phyloP scores from a whole-genome alignment of 1,140 invertebrate species.

The Diorhabda sublineata region DNA sequence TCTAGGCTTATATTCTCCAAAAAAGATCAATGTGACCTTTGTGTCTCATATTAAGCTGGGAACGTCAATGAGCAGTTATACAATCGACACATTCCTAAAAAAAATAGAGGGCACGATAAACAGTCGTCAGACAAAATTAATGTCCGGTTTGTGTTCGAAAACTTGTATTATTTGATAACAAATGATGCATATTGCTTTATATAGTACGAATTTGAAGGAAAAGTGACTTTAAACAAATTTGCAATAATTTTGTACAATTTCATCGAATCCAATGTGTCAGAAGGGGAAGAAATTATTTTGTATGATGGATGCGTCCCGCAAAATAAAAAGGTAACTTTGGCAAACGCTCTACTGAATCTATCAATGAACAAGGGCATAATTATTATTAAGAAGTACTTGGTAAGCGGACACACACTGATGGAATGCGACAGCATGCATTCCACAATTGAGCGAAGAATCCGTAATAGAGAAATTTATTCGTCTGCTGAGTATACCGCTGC shows the following conservation, averaged over 20 bases:
- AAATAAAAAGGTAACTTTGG: no score
- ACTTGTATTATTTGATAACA: background rate
- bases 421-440: constrained; percentile 38
- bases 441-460: constrained; percentile 27
- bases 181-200: no score
- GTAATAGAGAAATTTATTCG: background rate
- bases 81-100: constrained; percentile 11
- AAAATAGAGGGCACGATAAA: constrained; percentile 19
- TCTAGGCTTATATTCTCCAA: constrained; percentile 18
- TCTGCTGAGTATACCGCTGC: constrained; percentile 17
- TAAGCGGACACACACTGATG: constrained; percentile 44
- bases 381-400: constrained; percentile 29
- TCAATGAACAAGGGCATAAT: constrained; percentile 17
- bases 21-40: constrained; percentile 26
- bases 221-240: background rate
- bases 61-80: constrained; percentile 20
- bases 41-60: constrained; percentile 13
- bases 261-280: background rate
- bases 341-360: constrained; percentile 21
- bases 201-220: background rate
- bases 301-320: no score
- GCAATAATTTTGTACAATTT: background rate
- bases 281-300: no score
- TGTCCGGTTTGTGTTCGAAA: background rate
- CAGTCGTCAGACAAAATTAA: constrained; percentile 18